Conservation (phyloP, 2,888 invertebrate genomes). For the Lycocerus yunnanus region DNA sequence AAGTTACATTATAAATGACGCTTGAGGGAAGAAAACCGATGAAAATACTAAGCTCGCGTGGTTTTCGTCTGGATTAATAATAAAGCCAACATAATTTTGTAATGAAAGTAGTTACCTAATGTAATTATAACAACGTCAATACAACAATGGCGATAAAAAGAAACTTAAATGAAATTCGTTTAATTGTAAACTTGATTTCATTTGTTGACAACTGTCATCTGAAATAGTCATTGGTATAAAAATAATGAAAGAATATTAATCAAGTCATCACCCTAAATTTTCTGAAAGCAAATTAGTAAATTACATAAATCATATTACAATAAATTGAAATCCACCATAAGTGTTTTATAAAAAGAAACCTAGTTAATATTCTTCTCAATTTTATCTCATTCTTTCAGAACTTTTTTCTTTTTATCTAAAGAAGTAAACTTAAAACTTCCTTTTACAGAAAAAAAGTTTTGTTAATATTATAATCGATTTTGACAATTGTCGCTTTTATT, state of each 20-base stretch:
- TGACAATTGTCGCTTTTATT: constrained; percentile 47
- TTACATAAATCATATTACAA: background rate
- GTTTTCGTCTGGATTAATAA: background rate
- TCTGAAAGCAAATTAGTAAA: background rate
- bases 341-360: background rate
- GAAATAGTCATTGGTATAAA: background rate
- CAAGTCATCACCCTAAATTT: background rate
- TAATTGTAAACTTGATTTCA: background rate
- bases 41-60: background rate
- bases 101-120: background rate
- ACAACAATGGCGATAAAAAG: too few species aligned
- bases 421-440: constrained; percentile 8
- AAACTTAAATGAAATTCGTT: background rate
- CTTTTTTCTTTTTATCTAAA: constrained; percentile 12
- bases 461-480: constrained; percentile 44
- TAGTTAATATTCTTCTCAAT: background rate
- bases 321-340: background rate
- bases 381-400: constrained; percentile 1
- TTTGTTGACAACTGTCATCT: background rate
- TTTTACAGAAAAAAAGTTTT: constrained; percentile 27
- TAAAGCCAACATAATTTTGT: background rate
- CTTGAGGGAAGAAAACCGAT: background rate
- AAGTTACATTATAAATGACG: background rate
- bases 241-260: background rate
- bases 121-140: background rate